A percentile compares a stretch with the other conserved stretches of the same genome.
Evolutionary conservation across 2,113 vertebrate species (phyloP).

Genomic region (Xiphophorus maculatus): DNA sequence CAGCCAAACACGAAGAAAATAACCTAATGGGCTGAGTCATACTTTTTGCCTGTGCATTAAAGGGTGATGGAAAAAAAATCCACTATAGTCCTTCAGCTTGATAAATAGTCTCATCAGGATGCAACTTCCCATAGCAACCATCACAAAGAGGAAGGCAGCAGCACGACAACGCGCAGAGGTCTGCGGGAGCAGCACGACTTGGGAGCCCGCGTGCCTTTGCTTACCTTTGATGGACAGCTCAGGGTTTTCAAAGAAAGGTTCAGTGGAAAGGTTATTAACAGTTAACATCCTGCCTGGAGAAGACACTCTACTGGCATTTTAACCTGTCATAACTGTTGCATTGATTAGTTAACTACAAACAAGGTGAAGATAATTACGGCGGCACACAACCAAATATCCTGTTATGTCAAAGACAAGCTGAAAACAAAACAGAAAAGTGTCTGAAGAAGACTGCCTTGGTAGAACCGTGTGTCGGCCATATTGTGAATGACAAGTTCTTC

Average conservation of each 20-base stretch:
- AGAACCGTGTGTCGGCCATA: too few species aligned
- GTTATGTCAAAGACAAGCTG: not conserved
- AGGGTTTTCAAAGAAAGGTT: not conserved
- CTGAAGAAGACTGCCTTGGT: too few species aligned
- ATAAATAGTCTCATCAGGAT: constrained; percentile 16
- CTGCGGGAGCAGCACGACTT: constrained; percentile 29
- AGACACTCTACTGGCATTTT: not conserved
- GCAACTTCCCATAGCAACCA: constrained; percentile 31
- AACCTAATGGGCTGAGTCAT: constrained; percentile 6
- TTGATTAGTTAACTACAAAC: not conserved
- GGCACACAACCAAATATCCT: not conserved
- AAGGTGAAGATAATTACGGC: not conserved
- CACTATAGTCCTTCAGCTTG: constrained; percentile 16
- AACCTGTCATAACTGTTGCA: not conserved
- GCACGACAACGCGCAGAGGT: constrained; percentile 9
- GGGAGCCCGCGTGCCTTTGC: constrained; percentile 11
- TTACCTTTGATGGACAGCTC: not conserved
- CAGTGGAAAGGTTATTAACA: too few species aligned
- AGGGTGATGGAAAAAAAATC: constrained; percentile 1
- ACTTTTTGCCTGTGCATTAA: constrained; percentile 4
- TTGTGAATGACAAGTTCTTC: too few species aligned
- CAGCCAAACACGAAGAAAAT: constrained; percentile 1
- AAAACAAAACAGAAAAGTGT: not conserved
- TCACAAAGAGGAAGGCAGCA: constrained; percentile 18
- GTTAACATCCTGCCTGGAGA: too few species aligned